Evolutionary conservation across 2,797 vertebrate genomes (phyloP).

Genomic region (Squalus acanthias): DNA sequence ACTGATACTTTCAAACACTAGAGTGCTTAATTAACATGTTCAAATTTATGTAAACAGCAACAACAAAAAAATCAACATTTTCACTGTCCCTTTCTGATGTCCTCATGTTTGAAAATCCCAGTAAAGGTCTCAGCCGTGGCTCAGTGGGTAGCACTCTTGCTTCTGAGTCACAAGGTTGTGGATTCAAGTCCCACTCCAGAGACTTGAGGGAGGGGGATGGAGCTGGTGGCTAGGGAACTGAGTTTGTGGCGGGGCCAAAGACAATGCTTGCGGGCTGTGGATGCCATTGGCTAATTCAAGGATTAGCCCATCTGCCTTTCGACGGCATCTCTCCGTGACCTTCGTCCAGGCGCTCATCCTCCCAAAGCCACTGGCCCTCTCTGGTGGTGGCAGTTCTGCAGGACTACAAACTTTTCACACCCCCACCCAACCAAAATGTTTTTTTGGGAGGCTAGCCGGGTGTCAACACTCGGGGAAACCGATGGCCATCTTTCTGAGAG

Average conservation of each 20-base stretch:
- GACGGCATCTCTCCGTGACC: background rate
- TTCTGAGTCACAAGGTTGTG: background rate
- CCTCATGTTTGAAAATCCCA: background rate
- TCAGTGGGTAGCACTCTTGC: background rate
- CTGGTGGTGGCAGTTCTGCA: too few species aligned
- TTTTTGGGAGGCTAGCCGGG: background rate
- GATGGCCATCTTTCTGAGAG: background rate
- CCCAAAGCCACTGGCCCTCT: too few species aligned
- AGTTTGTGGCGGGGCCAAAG: background rate
- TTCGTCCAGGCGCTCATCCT: background rate
- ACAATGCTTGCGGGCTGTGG: background rate
- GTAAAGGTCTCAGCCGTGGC: background rate
- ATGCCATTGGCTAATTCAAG: background rate
- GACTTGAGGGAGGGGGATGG: background rate
- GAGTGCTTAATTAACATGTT: too few species aligned
- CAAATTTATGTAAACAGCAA: too few species aligned
- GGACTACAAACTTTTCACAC: too few species aligned
- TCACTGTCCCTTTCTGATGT: background rate
- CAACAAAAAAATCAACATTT: too few species aligned
- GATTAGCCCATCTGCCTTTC: background rate
- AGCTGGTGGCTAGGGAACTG: background rate
- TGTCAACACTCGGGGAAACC: background rate
- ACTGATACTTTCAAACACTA: too few species aligned
- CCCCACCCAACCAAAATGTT: too few species aligned
- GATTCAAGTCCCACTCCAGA: background rate